Conservation (phyloP, 2,113 vertebrate genomes). For the Conger conger region DNA sequence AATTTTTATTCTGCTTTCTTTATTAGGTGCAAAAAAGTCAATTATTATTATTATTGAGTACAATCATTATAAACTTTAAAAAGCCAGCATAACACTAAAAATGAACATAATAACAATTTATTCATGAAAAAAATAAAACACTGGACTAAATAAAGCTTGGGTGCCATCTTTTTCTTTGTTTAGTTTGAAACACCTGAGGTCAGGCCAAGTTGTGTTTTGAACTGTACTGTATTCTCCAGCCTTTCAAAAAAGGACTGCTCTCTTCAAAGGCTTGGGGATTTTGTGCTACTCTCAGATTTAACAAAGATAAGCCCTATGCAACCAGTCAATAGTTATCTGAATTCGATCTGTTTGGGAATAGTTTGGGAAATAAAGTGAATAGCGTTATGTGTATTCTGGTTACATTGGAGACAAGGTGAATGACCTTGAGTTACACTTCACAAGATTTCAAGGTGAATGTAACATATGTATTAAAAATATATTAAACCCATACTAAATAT, state of each 20-base stretch:
- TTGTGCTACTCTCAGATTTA: background rate
- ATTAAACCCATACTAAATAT: background rate
- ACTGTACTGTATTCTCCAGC: background rate
- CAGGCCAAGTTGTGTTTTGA: background rate
- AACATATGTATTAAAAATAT: conserved; percentile 1
- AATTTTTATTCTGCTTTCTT: too few species aligned
- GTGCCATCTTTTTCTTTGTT: background rate
- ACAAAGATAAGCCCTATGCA: background rate
- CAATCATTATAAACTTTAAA: background rate
- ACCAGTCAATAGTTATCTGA: background rate
- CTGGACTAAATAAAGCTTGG: background rate
- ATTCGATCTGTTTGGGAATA: background rate
- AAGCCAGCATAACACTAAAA: background rate
- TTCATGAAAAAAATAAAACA: background rate
- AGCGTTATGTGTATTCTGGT: background rate
- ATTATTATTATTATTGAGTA: background rate
- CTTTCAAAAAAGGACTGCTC: background rate
- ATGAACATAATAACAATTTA: background rate
- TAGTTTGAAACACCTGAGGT: background rate
- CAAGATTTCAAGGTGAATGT: background rate
- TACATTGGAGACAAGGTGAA: background rate
- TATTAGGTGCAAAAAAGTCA: too few species aligned
- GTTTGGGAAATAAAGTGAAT: background rate
- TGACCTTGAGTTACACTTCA: background rate
- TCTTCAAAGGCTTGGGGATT: background rate